Evolutionary conservation across 1,140 invertebrate species (phyloP).

Genomic region (Hormaphis cornu): DNA sequence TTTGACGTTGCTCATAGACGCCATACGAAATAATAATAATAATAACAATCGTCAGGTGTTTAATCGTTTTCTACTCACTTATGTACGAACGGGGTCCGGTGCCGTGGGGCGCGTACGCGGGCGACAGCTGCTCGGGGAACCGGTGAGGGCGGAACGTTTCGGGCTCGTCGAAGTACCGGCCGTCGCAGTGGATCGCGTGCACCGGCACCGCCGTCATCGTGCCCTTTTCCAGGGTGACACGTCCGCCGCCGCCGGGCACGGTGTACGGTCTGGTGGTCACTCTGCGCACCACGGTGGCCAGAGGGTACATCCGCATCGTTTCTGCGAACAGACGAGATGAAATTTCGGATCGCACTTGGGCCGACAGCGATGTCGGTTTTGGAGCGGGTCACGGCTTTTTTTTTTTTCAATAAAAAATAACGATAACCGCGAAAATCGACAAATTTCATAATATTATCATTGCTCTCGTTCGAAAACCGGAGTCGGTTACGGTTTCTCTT

Average conservation of each 20-base stretch:
- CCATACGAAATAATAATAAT: too few species aligned
- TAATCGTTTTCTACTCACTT: neutral
- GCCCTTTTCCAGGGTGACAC: neutral
- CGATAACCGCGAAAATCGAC: too few species aligned
- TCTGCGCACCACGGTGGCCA: neutral
- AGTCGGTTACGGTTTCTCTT: too few species aligned
- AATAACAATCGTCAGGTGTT: too few species aligned
- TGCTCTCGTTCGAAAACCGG: too few species aligned
- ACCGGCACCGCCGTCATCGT: neutral
- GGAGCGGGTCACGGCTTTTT: too few species aligned
- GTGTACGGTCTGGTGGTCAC: neutral
- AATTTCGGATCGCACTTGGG: too few species aligned
- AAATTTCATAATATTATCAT: too few species aligned
- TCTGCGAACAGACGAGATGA: neutral
- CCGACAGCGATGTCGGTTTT: too few species aligned
- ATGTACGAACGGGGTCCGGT: neutral
- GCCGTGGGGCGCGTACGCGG: constrained; percentile 1
- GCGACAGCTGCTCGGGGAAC: neutral
- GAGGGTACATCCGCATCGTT: constrained; percentile 3
- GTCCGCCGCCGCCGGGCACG: neutral
- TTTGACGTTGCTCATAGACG: too few species aligned
- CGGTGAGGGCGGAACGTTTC: neutral
- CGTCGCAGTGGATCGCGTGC: neutral
- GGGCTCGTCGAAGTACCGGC: neutral
- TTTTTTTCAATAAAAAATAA: too few species aligned